Evolutionary conservation across 1,140 invertebrate genomes (phyloP), one percentile per base, ranked within the genome.

Genomic region (Drosophila kohkoa): DNA sequence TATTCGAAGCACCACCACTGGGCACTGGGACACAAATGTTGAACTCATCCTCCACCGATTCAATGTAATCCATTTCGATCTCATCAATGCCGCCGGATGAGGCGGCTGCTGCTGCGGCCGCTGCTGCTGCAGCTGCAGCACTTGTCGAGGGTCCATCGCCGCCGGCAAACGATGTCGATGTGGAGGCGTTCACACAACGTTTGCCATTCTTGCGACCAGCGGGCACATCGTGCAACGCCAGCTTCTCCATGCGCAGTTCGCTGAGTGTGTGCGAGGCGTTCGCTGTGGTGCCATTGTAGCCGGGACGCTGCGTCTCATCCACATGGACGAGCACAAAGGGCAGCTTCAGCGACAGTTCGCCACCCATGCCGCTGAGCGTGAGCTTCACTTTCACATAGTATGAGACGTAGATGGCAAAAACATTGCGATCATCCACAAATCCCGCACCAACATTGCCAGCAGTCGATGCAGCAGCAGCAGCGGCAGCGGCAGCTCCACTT

Each of bases 321-420:
- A 92, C 70, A 58, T 92, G 89, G 35, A 92, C 91, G 3, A 97
- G 92, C 1, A 95, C 95, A 89, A 98, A 98, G 0, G 97, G 97
- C 28, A 98, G 90, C 91, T 97, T 97, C 0, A 97, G 92, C 1
- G 95, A 96, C 8, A 98, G 92, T 55, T 96, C 95, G 1, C 96
- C 96, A 0, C 96, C 96, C 94, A 97, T 97, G 2, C 95, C 94
- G 45, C 96, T 96, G 1, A 97, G 93, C 3, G 96, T 93, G 0
- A 97, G 92, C 93, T 97, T 97, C 0, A 97, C 96, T 94, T 98
- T 97, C 0, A 97, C 96, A 79, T 98, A 98, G 90, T 98, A 98
- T 0, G 96, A 97, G 4, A 98, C 97, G 90, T 97, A 97, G 73
- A 98, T 98, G 55, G 97, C 97, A 83, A 97, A 98, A 1, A 97